These are phyloP conservation scores for Drosophila longiperda DNA, from an alignment of 2,888 invertebrate genomes.

Conservation along the genomic window DNA sequence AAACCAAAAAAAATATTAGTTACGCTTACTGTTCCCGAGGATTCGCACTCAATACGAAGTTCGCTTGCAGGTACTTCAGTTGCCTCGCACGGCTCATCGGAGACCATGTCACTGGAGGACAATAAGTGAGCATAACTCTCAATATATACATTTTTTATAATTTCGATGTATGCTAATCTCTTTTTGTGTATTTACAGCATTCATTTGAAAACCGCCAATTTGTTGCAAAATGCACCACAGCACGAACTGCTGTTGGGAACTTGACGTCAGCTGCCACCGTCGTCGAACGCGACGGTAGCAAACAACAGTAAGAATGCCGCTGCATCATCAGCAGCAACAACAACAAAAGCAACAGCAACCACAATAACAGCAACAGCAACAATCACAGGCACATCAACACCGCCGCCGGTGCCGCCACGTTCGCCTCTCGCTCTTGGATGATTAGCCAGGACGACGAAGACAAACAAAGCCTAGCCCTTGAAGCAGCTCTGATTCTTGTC, in stretches of 20 bases:
- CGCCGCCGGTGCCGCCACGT: constrained; percentile 71
- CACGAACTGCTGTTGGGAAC: constrained; percentile 80
- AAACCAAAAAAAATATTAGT: constrained; percentile 71
- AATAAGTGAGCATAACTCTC: constrained; percentile 79
- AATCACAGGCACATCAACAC: constrained; percentile 56
- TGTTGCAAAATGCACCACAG: constrained; percentile 83
- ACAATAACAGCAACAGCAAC: constrained; percentile 31
- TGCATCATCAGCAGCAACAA: constrained; percentile 32
- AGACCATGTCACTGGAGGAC: constrained; percentile 84
- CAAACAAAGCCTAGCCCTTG: constrained; percentile 7
- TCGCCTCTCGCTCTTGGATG: constrained; percentile 73
- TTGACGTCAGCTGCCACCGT: constrained; percentile 80
- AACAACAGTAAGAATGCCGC: constrained; percentile 12
- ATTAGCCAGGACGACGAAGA: constrained; percentile 46
- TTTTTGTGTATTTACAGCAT: constrained; percentile 61
- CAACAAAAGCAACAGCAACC: constrained; percentile 28
- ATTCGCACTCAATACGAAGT: constrained; percentile 85
- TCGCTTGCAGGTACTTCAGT: constrained; percentile 85
- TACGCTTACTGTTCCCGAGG: constrained; percentile 85
- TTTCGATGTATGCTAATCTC: neutral
- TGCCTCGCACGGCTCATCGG: constrained; percentile 84
- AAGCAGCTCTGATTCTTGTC: constrained; percentile 17
- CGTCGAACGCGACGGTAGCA: constrained; percentile 48
- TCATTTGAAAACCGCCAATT: constrained; percentile 84
- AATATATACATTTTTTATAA: neutral